phyloP scores from a whole-genome alignment of 1,140 invertebrate genomes.

The Druon quercuslanigerum region DNA sequence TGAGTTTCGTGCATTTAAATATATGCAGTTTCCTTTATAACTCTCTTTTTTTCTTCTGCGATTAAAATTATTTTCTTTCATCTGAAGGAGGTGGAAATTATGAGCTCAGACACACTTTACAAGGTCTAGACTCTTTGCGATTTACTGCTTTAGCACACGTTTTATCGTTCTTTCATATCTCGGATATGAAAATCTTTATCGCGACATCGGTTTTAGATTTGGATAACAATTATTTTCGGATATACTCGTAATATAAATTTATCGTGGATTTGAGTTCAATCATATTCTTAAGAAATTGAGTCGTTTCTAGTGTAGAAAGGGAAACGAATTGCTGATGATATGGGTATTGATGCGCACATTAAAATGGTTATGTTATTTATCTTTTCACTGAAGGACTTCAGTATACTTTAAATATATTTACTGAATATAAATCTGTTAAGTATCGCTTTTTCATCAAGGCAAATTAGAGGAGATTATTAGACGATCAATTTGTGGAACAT shows the following conservation, averaged over 20 bases:
- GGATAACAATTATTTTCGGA: neutral
- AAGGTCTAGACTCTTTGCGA: constrained; percentile 20
- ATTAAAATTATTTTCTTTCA: too few species aligned
- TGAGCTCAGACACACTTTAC: constrained; percentile 11
- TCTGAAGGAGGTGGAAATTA: constrained; percentile 3
- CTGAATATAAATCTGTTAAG: too few species aligned
- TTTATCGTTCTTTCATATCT: constrained; percentile 15
- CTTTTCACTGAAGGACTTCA: too few species aligned
- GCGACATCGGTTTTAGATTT: neutral
- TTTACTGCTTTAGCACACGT: neutral
- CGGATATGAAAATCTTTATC: constrained; percentile 11
- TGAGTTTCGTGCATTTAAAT: neutral
- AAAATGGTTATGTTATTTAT: too few species aligned
- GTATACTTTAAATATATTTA: too few species aligned
- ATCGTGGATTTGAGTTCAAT: constrained; percentile 12
- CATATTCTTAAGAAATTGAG: constrained; percentile 5
- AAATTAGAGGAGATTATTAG: constrained; percentile 3
- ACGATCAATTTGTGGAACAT: neutral
- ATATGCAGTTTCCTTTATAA: neutral
- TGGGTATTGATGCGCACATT: neutral
- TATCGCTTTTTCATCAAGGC: neutral
- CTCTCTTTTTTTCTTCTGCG: neutral
- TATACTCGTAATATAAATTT: constrained; percentile 20
- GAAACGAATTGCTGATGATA: neutral
- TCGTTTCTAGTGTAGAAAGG: neutral